Evolutionary conservation across 1,140 invertebrate species (phyloP), one percentile per base, ranked within the genome.

Genomic region (Ceratoteleas bidentatus): DNA sequence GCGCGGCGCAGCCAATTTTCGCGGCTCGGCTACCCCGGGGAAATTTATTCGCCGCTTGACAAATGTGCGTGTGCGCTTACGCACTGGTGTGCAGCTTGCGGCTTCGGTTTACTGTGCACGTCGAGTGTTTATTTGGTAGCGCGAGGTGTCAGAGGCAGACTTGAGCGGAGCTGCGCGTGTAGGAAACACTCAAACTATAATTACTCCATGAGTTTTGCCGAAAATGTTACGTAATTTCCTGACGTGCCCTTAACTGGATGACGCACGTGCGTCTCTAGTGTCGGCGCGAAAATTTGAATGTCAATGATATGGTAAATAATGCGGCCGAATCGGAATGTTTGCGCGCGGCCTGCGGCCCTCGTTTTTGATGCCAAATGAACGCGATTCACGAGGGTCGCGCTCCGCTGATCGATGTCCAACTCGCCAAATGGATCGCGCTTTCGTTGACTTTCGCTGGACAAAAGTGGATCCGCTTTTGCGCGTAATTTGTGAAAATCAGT

Each of bases 141-240:
- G 49, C 65, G 75, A 84, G 85, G 86, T 88, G 87, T 88, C 87
- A 88, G 78, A 62, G 70, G 40, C 87, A 88, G 87, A 84, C 82
- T 80, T 61, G 49, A 32, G 33, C 56, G 73, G 47, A 53, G 65
- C 81, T 52, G 65, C 82, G 79, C 69, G 77, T 76, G 73, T 53
- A 69, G 80, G 72, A 84, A 87, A 87, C 85, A 85, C 65, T 82
- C 83, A 84, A 86, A 86, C 84, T 86, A 84, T 87, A 88, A 88
- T 88, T 88, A 88, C 81, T 73, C 65, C 61, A 61, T 33, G 72
- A 73, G 77, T 69, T 78, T 80, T 73, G 76, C 79, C 45, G 7
- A 82, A 86, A 85, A 83, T 83, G 66, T 70, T 81, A 74, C 70
- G 69, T 74, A 78, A 78, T 78, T 78, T 72, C 61, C 50, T 78